Percentiles rank a stretch among this genome's conserved stretches.
These are phyloP conservation scores for Mesorhabditis sp. DNA, from an alignment of 2,888 invertebrate species.

Conservation along the genomic window DNA sequence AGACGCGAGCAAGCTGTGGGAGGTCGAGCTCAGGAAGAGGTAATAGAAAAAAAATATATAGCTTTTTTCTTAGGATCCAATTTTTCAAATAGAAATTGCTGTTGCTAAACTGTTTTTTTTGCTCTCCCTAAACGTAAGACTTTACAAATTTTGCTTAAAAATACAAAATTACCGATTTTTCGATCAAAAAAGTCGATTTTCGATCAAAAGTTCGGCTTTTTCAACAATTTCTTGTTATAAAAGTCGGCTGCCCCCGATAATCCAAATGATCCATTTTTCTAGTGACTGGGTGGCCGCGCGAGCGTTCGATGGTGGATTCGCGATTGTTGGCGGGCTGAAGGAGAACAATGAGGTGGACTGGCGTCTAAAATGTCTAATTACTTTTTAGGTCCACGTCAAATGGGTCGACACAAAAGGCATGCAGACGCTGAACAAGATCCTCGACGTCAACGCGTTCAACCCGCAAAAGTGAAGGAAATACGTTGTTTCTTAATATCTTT, in stretches of 20 bases:
- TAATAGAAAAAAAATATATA: neutral
- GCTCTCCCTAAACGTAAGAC: too few relatives aligned
- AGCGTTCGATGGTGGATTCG: neutral
- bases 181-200: too few relatives aligned
- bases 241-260: too few relatives aligned
- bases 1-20: constrained; percentile 5
- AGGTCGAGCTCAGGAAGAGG: neutral
- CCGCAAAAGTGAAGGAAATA: neutral
- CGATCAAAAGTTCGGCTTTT: too few relatives aligned
- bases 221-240: too few relatives aligned
- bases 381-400: constrained; percentile 1
- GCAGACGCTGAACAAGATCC: neutral
- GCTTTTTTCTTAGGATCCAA: too few relatives aligned
- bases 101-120: too few relatives aligned
- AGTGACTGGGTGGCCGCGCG: constrained; percentile 5
- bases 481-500: neutral
- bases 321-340: neutral
- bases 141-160: too few relatives aligned
- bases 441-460: neutral
- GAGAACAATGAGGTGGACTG: neutral
- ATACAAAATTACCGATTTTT: too few relatives aligned
- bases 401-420: neutral
- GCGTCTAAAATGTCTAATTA: neutral
- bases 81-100: too few relatives aligned
- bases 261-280: neutral